Evolutionary conservation across 2,113 vertebrate genomes (phyloP), one percentile per base, ranked within the genome.

Genomic region (Pteropus alecto): DNA sequence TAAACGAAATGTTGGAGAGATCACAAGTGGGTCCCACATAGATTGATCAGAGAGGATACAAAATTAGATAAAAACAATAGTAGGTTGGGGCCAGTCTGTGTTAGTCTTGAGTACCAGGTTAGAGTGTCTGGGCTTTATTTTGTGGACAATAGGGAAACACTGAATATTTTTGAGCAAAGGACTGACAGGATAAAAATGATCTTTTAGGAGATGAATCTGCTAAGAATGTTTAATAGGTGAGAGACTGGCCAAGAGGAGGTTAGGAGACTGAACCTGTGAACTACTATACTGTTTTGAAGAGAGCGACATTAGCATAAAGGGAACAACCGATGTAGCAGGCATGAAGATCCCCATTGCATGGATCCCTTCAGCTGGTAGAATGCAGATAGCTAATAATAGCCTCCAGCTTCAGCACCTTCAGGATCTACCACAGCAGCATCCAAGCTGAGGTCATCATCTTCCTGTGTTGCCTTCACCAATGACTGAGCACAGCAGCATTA

Each of bases 11-110:
- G 28, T 46, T 74, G 28, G 24, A 54, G 28, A 54, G 21, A 90
- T 65, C 18, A 26, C 9, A 48, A 67, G 77, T 35, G 73, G 71
- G 18, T 46, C 54, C 33, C 9, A 85, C 10, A n/a, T 24, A 28
- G 30, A 67, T 38, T 67, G 60, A 89, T 33, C 41, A 79, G 63
- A 85, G 33, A 88, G 60, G 30, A 71, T 14, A 84, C 38, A 78
- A 87, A 68, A 35, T 81, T 81, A 81, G 65, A 79, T 74, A 74
- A 74, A 96, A 94, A 85, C 16, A 90, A 86, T 28, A 68, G n/a
- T 74, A 74, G 28, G 30, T 43, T 81, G 74, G 33, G 35, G 24
- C 41, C 33, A 81, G 35, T 46, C 48, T 33, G 14, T 81, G 65
- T 79, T 48, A 84, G 41, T 4, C 24, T 76, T 68, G 43, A 87